phyloP scores from a whole-genome alignment of 2,113 vertebrate species.

The Equus przewalskii region DNA sequence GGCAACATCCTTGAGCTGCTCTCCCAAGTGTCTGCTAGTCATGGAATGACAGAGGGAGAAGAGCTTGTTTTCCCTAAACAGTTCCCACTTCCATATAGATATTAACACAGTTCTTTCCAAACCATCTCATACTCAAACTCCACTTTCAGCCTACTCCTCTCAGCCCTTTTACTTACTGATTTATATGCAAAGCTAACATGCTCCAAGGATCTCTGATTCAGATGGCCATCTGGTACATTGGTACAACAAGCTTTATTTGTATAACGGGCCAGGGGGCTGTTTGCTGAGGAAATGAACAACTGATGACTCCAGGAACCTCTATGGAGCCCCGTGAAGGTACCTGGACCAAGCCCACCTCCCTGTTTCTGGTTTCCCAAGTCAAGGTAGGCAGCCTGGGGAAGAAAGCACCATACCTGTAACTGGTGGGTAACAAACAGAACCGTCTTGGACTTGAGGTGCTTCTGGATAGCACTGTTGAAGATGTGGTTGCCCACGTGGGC shows the following conservation, averaged over 20 bases:
- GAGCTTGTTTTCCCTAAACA: slow-evolving; percentile 1
- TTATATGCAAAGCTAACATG: neutral
- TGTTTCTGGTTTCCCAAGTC: neutral
- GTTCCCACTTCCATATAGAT: neutral
- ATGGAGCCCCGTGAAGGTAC: neutral
- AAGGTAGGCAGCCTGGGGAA: neutral
- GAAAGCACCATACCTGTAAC: slow-evolving; percentile 90
- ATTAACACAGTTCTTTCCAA: neutral
- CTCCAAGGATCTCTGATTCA: neutral
- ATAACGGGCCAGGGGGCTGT: neutral
- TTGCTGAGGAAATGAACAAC: slow-evolving; percentile 13
- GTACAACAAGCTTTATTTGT: neutral
- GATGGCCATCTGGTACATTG: neutral
- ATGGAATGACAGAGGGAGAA: neutral
- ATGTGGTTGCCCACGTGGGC: slow-evolving; percentile 96
- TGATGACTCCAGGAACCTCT: neutral
- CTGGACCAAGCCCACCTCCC: neutral
- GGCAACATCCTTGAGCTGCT: neutral
- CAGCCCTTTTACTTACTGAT: neutral
- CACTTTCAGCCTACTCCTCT: neutral
- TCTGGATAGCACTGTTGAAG: slow-evolving; percentile 95
- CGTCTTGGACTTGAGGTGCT: slow-evolving; percentile 93
- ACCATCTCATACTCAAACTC: neutral
- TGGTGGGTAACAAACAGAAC: slow-evolving; percentile 96
- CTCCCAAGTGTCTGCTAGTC: neutral